These are phyloP conservation scores for Calameuta filiformis DNA, from an alignment of 2,888 invertebrate genomes.

Conservation along the genomic window DNA sequence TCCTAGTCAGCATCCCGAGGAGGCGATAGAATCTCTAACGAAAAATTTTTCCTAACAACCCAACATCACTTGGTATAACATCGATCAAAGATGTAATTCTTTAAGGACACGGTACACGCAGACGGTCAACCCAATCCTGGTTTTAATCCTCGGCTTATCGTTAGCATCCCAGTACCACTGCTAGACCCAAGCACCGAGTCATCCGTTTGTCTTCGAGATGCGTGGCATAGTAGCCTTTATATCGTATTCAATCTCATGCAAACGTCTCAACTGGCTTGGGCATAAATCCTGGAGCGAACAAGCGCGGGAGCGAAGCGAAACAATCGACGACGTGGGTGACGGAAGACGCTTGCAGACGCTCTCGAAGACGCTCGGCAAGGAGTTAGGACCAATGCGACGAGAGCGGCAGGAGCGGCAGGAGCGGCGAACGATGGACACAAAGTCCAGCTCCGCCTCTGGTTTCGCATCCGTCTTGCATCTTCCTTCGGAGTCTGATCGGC, in stretches of 20 bases:
- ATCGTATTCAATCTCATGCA: slow-evolving; percentile 59
- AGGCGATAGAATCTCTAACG: not conserved
- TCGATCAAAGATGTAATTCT: not conserved
- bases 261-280: slow-evolving; percentile 63
- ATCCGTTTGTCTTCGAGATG: not conserved
- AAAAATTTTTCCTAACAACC: not conserved
- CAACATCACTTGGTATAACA: not conserved
- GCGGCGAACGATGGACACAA: slow-evolving; percentile 53
- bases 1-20: not conserved
- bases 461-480: slow-evolving; percentile 39
- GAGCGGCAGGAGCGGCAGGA: slow-evolving; percentile 36
- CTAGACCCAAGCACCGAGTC: not conserved
- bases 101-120: not conserved
- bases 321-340: slow-evolving; percentile 59
- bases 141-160: not conserved
- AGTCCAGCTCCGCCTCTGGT: slow-evolving; percentile 59
- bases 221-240: slow-evolving; percentile 36
- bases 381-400: slow-evolving; percentile 53
- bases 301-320: slow-evolving; percentile 38
- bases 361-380: not conserved
- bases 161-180: not conserved
- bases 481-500: slow-evolving; percentile 31
- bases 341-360: slow-evolving; percentile 41
- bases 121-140: not conserved
- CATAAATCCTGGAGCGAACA: slow-evolving; percentile 58